Base-by-base conservation (phyloP, 1,140 invertebrate species). In the Thaumatotibia leucotreta region DNA sequence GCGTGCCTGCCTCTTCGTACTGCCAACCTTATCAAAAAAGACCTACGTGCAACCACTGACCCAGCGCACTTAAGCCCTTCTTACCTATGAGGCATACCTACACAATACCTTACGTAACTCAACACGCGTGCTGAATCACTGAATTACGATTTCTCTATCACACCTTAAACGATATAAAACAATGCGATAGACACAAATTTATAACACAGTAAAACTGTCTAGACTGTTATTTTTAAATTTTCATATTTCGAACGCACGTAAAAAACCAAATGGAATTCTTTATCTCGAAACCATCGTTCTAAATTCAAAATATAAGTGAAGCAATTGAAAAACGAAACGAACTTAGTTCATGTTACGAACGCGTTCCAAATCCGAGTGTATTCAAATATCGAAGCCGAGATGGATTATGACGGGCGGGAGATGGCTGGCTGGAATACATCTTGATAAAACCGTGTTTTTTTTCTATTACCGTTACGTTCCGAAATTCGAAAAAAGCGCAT, bases 291-390 rank as follows among this genome's bases (percentile, higher is more conserved):
- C 69, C 70, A 75, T 75, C 83, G 82, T 86, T 89, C 88, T 76
- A 88, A 83, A 90, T 90, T 84, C 82, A 84, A 90, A 90, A 87
- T 86, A 83, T 87, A 79, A 87, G 80, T 84, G 84, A 85, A 87
- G 84, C 85, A 88, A 88, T 89, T 86, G 84, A 87, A 88, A 90
- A 89, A 88, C 84, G 85, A 90, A 87, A 80, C 87, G 83, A 68
- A 80, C 74, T 72, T 82, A 88, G 84, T 83, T 89, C 85, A 76
- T 80, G 79, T 89, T 88, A 82, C 83, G 74, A 73, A 74, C 79
- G 69, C 80, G 85, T 83, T 83, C 84, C 85, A 84, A 86, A 88
- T 88, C 84, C 83, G 80, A 82, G 79, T 80, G 83, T 86, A 88
- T 88, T 88, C 84, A 87, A 86, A 88, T 85, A 87, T 87, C 84